Conservation (phyloP, 2,113 vertebrate species). For the Heterocephalus glaber region DNA sequence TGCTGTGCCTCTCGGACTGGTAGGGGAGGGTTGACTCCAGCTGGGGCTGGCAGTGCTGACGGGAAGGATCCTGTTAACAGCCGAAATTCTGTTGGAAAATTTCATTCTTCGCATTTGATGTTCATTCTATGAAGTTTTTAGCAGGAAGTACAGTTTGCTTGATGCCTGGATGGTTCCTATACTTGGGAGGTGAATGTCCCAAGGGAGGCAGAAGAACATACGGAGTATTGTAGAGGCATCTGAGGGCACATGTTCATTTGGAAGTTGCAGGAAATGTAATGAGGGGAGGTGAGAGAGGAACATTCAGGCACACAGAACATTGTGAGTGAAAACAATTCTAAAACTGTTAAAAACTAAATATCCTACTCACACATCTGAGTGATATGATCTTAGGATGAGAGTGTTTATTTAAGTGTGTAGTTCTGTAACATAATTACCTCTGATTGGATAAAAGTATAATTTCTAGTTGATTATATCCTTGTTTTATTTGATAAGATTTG, state of each 20-base stretch:
- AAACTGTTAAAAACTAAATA: background rate
- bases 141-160: background rate
- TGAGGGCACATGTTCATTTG: background rate
- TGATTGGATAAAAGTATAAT: background rate
- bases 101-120: background rate
- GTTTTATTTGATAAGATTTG: slow-evolving; percentile 20
- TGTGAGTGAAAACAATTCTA: background rate
- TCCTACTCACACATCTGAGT: background rate
- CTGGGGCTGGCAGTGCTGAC: background rate
- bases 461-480: background rate
- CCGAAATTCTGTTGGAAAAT: background rate
- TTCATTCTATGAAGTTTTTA: background rate
- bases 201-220: background rate
- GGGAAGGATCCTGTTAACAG: background rate
- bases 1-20: background rate
- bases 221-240: background rate
- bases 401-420: background rate
- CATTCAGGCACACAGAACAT: background rate
- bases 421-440: background rate
- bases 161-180: background rate
- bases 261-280: background rate
- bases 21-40: background rate
- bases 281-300: background rate
- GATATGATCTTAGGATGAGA: background rate
- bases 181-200: background rate